Conservation (phyloP, 2,797 vertebrate genomes). For the Lutjanus argentimaculatus region DNA sequence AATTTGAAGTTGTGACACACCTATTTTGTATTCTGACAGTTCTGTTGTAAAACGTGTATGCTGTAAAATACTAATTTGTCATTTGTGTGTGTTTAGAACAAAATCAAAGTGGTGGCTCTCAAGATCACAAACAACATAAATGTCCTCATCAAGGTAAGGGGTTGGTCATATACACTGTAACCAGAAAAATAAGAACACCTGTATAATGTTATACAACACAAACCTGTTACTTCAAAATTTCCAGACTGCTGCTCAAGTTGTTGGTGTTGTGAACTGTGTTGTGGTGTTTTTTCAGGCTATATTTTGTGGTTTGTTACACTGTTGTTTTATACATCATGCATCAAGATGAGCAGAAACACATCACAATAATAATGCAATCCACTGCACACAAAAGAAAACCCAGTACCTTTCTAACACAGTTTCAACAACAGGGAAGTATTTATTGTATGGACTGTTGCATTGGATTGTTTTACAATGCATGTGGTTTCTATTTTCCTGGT, state of each 20-base stretch:
- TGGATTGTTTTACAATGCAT: not conserved
- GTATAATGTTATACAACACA: not conserved
- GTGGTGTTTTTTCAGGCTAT: not conserved
- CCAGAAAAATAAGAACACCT: not conserved
- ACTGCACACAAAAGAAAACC: not conserved
- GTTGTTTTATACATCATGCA: not conserved
- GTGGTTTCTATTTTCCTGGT: conserved; percentile 1
- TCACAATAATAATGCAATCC: not conserved
- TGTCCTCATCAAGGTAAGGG: conserved; percentile 95
- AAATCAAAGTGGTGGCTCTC: conserved; percentile 99
- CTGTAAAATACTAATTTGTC: not conserved
- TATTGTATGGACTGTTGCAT: not conserved
- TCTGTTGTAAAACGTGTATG: not conserved
- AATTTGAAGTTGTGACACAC: no score
- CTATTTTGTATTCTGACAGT: no score
- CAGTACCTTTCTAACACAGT: not conserved
- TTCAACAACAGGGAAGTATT: not conserved
- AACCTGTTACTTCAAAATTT: not conserved
- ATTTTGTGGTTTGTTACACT: not conserved
- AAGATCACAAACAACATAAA: conserved; percentile 99
- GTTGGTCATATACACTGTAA: not conserved
- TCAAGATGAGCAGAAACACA: not conserved
- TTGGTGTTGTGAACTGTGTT: not conserved
- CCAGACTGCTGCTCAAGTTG: not conserved
- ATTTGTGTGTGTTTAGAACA: conserved; percentile 89